Base-by-base conservation (phyloP, 2,888 invertebrate genomes). In the Philhelius pedissequus region DNA sequence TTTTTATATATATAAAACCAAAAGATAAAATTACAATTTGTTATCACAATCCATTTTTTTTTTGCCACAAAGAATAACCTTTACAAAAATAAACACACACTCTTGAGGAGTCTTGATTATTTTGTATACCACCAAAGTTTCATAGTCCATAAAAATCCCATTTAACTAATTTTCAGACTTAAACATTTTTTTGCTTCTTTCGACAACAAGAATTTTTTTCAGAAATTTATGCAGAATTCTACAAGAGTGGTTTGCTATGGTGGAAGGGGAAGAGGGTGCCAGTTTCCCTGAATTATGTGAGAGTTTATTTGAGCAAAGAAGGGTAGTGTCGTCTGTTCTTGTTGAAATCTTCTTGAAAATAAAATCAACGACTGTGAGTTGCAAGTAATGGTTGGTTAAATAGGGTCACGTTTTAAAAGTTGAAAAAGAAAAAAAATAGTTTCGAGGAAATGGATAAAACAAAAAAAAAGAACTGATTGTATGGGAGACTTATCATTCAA, bases 31-130 rank as follows among this genome's bases (percentile, higher is more conserved):
- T 52, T 69, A 43, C 9, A 45, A 13, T 71, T 38, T 35, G 38
- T 68, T 77, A 76, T 76, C 75, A 43, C 20, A 38, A 25, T 1
- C n/a, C n/a, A n/a, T n/a, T n/a, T n/a, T 2, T 7, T 48, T 69
- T 54, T 73, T 56, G 45, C 77, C 77, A 66, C 66, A 82, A 71
- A 77, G 77, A 73, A 13, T 35, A 77, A 77, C 58, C 64, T 69
- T 48, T 56, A 54, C 7, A 22, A 13, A 35, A 27, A 45, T 13
- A 43, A 32, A 60, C 30, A 38, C 18, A 20, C 30, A 62, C 27
- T 7, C 32, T 35, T n/a, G 38, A 64, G 18, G 20, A 62, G 20
- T 7, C 32, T 35, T n/a, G 38, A 64, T 20, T 25, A 13, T 25
- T 48, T 48, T 52, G 20, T 38, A 56, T 13, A 60, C 27, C 38